A percentile compares a stretch with the other conserved stretches of the same genome.
These are phyloP conservation scores for Triplophysa yarkandensis DNA, from an alignment of 2,797 vertebrate genomes.

Conservation along the genomic window DNA sequence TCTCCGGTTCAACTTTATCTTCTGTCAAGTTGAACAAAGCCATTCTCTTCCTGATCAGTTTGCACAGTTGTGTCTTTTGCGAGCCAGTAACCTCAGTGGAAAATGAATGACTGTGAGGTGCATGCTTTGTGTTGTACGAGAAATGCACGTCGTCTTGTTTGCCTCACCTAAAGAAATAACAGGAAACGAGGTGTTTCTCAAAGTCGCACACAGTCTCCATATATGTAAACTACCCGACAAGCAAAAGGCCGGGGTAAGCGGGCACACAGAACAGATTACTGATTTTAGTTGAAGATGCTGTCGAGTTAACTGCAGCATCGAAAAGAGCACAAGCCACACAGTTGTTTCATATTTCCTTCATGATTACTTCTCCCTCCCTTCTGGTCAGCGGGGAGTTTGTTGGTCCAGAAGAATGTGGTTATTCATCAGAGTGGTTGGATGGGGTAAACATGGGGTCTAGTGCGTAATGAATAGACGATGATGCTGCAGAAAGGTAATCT, in stretches of 20 bases:
- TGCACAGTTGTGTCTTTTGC: neutral
- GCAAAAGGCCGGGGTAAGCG: neutral
- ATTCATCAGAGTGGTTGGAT: constrained; percentile 26
- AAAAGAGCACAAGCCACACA: constrained; percentile 3
- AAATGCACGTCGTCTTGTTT: neutral
- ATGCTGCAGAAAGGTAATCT: constrained; percentile 36
- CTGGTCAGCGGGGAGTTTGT: constrained; percentile 36
- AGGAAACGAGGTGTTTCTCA: constrained; percentile 44
- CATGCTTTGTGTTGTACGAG: neutral
- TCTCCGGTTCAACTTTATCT: neutral
- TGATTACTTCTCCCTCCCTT: constrained; percentile 41
- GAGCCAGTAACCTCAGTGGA: constrained; percentile 3
- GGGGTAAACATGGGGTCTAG: constrained; percentile 23
- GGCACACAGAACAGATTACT: neutral
- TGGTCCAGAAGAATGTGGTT: constrained; percentile 41
- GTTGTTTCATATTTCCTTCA: constrained; percentile 48
- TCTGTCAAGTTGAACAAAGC: constrained; percentile 4
- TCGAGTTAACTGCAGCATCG: constrained; percentile 28
- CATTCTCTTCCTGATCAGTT: neutral
- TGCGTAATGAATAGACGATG: constrained; percentile 45
- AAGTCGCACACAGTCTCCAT: neutral
- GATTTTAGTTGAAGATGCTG: constrained; percentile 9
- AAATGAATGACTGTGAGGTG: constrained; percentile 8
- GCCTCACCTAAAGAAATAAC: constrained; percentile 40
- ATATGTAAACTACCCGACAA: constrained; percentile 3